These are phyloP conservation scores for Meriones psammophilus DNA, from an alignment of 2,797 vertebrate genomes.

Conservation along the genomic window DNA sequence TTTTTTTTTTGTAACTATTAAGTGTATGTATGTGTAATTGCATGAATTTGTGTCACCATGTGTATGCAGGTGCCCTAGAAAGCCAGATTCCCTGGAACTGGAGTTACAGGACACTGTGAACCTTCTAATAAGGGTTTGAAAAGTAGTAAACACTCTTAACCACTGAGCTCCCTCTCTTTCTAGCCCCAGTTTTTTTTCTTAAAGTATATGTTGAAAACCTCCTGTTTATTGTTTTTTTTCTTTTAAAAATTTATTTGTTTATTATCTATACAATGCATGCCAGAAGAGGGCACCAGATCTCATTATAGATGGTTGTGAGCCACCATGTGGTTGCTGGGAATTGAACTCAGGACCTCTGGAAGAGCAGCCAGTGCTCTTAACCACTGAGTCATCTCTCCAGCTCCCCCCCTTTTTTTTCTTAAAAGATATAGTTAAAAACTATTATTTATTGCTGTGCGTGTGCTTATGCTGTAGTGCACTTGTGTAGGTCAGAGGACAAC, in stretches of 20 bases:
- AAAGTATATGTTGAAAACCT: not conserved
- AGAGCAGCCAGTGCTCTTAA: too few species aligned
- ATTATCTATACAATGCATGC: too few species aligned
- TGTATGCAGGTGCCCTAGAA: not conserved
- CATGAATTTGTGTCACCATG: not conserved
- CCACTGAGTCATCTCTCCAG: too few species aligned
- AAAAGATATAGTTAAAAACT: not conserved
- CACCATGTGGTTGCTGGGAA: too few species aligned
- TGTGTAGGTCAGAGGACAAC: not conserved
- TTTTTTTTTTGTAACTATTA: not conserved
- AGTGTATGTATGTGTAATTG: too few species aligned
- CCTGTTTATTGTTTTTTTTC: too few species aligned
- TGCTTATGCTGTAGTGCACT: not conserved
- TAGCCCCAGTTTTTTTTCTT: not conserved
- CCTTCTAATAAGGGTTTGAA: not conserved
- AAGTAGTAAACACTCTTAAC: not conserved
- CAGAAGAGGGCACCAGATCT: too few species aligned
- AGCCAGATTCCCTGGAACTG: not conserved
- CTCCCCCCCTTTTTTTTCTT: not conserved
- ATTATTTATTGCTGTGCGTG: not conserved
- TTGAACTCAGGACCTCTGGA: too few species aligned
- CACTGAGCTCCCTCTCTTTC: not conserved
- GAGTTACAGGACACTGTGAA: not conserved
- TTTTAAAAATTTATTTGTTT: too few species aligned
- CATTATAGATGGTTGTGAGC: too few species aligned